A percentile compares a stretch with the other conserved stretches of the same genome.
Evolutionary conservation across 2,797 vertebrate species (phyloP).

Genomic region (Smutsia gigantea): DNA sequence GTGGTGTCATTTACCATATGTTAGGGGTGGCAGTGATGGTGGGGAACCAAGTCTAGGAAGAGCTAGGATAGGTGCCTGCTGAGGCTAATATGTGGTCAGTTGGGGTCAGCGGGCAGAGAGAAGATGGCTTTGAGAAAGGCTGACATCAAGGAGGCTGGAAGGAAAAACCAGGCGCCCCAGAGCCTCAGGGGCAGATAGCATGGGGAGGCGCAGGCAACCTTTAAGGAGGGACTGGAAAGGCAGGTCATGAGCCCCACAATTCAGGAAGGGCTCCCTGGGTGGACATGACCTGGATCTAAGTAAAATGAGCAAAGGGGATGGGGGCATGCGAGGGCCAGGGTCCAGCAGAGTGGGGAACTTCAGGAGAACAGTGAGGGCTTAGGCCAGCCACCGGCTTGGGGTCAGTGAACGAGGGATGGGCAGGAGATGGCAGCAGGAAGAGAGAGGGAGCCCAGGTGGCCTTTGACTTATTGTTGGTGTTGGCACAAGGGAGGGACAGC

Average conservation of each 20-base stretch:
- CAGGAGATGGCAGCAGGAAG: not conserved
- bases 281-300: not conserved
- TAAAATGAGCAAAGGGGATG: not conserved
- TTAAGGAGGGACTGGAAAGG: not conserved
- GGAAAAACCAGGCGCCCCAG: not conserved
- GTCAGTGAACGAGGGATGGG: not conserved
- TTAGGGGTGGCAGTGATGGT: not conserved
- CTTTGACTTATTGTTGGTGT: not conserved
- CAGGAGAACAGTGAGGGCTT: not conserved
- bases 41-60: not conserved
- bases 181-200: not conserved
- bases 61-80: not conserved
- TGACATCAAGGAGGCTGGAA: not conserved
- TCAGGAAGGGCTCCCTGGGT: not conserved
- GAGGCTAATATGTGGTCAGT: not conserved
- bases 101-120: not conserved
- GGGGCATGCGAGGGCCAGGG: not conserved
- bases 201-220: not conserved
- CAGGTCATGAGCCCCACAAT: not conserved
- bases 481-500: not conserved
- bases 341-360: not conserved
- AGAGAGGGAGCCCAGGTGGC: not conserved
- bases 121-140: not conserved
- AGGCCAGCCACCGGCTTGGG: not conserved
- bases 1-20: not conserved